A percentile compares a stretch with the other conserved stretches of the same genome.
Evolutionary conservation across 1,140 invertebrate genomes (phyloP).

Genomic region (Pantala flavescens): DNA sequence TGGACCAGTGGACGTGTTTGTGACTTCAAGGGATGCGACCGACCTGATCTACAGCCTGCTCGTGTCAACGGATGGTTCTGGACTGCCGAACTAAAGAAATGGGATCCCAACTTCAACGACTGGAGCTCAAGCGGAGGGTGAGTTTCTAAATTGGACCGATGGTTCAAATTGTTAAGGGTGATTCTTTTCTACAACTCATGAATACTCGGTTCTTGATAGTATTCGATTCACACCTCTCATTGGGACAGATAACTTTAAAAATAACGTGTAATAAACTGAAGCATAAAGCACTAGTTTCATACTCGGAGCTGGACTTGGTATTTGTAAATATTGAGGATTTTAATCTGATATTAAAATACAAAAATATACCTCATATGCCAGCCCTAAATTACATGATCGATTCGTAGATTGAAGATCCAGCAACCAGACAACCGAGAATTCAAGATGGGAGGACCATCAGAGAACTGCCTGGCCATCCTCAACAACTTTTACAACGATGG

Average conservation of each 20-base stretch:
- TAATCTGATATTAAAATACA: too few relatives aligned
- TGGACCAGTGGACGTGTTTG: slow-evolving; percentile 79
- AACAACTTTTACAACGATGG: slow-evolving; percentile 81
- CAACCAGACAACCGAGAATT: slow-evolving; percentile 74
- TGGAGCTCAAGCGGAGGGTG: slow-evolving; percentile 69
- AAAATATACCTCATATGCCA: too few relatives aligned
- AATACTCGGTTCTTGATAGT: slow-evolving; percentile 14
- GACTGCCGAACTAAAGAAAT: slow-evolving; percentile 68
- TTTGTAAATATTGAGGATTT: too few relatives aligned
- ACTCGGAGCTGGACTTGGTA: too few relatives aligned
- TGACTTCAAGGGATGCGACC: slow-evolving; percentile 72
- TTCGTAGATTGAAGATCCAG: slow-evolving; percentile 52
- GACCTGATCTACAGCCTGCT: slow-evolving; percentile 63
- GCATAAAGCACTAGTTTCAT: too few relatives aligned
- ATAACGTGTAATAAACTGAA: too few relatives aligned
- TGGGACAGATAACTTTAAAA: too few relatives aligned
- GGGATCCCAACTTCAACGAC: slow-evolving; percentile 69
- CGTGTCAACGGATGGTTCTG: slow-evolving; percentile 77
- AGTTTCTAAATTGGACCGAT: slow-evolving; percentile 22
- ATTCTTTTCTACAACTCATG: not conserved
- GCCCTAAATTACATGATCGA: not conserved
- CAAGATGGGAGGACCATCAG: slow-evolving; percentile 61
- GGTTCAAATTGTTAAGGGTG: not conserved
- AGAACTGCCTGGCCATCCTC: slow-evolving; percentile 66
- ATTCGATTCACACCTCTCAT: too few relatives aligned